These are phyloP conservation scores for Erinaceus europaeus DNA, from an alignment of 2,113 vertebrate genomes.

Conservation along the genomic window DNA sequence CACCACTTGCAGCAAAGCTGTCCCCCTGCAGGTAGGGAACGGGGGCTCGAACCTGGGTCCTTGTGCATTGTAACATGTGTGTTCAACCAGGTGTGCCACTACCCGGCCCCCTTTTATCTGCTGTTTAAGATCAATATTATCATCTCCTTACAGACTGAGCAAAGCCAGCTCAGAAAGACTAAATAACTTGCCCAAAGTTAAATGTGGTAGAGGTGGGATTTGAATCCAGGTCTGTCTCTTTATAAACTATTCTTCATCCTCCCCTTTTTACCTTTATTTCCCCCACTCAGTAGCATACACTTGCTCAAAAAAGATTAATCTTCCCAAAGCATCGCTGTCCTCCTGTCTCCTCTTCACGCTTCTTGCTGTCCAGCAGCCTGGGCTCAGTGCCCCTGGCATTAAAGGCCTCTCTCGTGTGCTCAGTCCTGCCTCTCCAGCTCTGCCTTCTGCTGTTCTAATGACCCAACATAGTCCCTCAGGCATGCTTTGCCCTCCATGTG, in stretches of 20 bases:
- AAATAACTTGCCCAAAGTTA: slow-evolving; percentile 2
- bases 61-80: no score
- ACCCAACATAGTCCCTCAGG: no score
- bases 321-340: neutral
- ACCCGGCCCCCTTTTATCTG: no score
- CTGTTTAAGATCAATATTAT: neutral
- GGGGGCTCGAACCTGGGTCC: no score
- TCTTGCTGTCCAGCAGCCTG: neutral
- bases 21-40: no score
- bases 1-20: no score
- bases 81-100: no score
- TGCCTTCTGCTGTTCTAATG: neutral
- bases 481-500: no score
- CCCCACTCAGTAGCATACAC: neutral
- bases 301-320: neutral
- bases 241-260: neutral
- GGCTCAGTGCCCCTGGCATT: neutral
- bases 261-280: neutral
- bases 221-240: neutral
- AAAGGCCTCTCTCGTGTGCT: neutral
- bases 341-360: neutral
- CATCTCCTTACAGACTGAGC: slow-evolving; percentile 6
- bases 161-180: slow-evolving; percentile 6
- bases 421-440: neutral
- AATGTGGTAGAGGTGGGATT: neutral